Evolutionary conservation across 2,888 invertebrate genomes (phyloP).

Genomic region (Chymomyza fuscimana): DNA sequence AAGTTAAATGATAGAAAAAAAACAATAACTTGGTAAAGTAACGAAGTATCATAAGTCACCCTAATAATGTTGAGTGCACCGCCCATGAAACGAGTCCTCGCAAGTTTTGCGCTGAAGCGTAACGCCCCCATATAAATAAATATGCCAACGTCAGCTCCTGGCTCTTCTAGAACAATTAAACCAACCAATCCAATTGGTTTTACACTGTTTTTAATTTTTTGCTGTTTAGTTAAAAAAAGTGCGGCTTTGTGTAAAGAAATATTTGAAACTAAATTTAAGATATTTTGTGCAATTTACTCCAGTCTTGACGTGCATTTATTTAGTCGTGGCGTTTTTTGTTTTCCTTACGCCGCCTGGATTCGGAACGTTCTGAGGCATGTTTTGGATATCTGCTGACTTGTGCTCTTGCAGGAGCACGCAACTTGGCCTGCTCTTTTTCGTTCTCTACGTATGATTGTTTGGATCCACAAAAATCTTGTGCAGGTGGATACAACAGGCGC

Average conservation of each 20-base stretch:
- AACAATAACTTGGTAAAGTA: conserved; percentile 37
- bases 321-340: background rate
- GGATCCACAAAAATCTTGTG: too few species aligned
- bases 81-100: conserved; percentile 18
- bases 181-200: too few species aligned
- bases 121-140: conserved; percentile 34
- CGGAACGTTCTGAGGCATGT: too few species aligned
- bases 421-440: background rate
- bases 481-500: too few species aligned
- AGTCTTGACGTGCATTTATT: background rate
- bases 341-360: background rate
- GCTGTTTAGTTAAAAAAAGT: too few species aligned
- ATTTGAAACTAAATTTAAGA: background rate
- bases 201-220: background rate
- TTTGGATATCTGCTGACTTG: too few species aligned
- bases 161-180: background rate
- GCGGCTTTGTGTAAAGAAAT: background rate
- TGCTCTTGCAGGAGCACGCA: too few species aligned
- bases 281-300: background rate
- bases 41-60: conserved; percentile 10
- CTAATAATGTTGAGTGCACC: background rate
- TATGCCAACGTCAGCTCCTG: background rate
- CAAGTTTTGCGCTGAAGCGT: conserved; percentile 38
- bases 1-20: conserved; percentile 50
- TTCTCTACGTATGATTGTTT: background rate